These are phyloP conservation scores for Galaxea fascicularis DNA, from an alignment of 92 coral and sea anemone genomes.

Conservation along the genomic window DNA sequence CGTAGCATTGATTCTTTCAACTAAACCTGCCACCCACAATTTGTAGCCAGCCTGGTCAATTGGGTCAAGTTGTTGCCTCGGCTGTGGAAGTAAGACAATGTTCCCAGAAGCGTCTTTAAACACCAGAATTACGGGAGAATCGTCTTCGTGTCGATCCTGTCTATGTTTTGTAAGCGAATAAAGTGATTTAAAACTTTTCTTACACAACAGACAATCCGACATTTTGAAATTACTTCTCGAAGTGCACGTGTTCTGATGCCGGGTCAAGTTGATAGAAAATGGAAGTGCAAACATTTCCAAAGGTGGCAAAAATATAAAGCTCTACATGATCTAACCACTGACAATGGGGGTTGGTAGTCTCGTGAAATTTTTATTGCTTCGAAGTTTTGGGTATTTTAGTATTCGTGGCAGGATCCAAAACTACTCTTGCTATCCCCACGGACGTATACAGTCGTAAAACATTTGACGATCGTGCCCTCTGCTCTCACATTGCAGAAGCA, in stretches of 20 bases:
- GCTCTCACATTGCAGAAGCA: slow-evolving; percentile 8
- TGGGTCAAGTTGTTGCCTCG: not conserved
- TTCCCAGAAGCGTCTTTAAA: slow-evolving; percentile 4
- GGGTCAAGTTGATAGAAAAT: not conserved
- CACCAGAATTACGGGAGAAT: not conserved
- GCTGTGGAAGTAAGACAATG: not conserved
- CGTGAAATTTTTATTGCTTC: not conserved
- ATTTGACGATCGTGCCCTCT: not conserved
- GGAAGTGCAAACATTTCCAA: not conserved
- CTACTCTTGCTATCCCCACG: slow-evolving; percentile 7
- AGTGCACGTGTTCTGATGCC: not conserved
- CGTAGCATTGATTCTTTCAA: slow-evolving; percentile 3
- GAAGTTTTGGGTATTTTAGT: not conserved
- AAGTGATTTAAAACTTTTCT: not conserved
- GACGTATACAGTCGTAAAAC: not conserved
- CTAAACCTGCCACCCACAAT: not conserved
- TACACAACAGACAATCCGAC: not conserved
- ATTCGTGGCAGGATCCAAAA: not conserved
- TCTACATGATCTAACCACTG: not conserved
- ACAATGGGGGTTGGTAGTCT: not conserved
- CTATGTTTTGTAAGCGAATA: not conserved
- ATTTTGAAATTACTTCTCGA: no score
- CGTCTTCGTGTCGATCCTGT: not conserved
- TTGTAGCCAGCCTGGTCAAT: not conserved
- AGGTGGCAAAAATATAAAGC: slow-evolving; percentile 1